Evolutionary conservation across 1,140 invertebrate species (phyloP).

Genomic region (Drosophila willistoni): DNA sequence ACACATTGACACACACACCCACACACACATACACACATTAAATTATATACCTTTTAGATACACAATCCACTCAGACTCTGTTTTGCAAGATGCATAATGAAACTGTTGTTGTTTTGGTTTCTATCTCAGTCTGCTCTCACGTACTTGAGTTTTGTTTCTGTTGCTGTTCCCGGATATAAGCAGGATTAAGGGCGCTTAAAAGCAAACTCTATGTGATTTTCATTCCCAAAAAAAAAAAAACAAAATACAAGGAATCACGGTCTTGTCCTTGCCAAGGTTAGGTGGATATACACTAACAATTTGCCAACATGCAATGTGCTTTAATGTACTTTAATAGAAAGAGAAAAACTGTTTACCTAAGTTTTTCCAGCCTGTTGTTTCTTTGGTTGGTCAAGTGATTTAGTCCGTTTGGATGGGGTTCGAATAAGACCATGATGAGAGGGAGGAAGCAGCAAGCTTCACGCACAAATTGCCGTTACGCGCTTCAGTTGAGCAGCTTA

Average conservation of each 20-base stretch:
- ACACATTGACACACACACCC: background rate
- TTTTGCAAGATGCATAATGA: conserved; percentile 9
- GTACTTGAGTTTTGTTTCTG: conserved; percentile 33
- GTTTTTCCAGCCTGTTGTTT: conserved; percentile 23
- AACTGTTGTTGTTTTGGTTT: background rate
- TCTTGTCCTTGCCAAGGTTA: conserved; percentile 32
- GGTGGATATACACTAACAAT: conserved; percentile 62
- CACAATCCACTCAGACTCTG: background rate
- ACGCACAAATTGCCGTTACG: conserved; percentile 76
- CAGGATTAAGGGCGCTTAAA: conserved; percentile 73
- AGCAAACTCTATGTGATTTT: conserved; percentile 63
- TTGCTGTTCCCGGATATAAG: conserved; percentile 63
- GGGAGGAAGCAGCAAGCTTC: conserved; percentile 56
- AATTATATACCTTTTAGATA: conserved; percentile 17
- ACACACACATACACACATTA: background rate
- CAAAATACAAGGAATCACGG: background rate
- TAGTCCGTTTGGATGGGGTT: conserved; percentile 34
- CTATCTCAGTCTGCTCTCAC: conserved; percentile 1
- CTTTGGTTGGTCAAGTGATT: conserved; percentile 51
- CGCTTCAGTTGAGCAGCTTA: conserved; percentile 80
- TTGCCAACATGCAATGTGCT: conserved; percentile 53
- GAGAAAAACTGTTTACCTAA: conserved; percentile 20
- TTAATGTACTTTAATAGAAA: conserved; percentile 38
- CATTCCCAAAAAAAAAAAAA: conserved; percentile 28
- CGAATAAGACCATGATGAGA: background rate